phyloP scores from a whole-genome alignment of 2,797 vertebrate species.

The Coregonus suidteri region DNA sequence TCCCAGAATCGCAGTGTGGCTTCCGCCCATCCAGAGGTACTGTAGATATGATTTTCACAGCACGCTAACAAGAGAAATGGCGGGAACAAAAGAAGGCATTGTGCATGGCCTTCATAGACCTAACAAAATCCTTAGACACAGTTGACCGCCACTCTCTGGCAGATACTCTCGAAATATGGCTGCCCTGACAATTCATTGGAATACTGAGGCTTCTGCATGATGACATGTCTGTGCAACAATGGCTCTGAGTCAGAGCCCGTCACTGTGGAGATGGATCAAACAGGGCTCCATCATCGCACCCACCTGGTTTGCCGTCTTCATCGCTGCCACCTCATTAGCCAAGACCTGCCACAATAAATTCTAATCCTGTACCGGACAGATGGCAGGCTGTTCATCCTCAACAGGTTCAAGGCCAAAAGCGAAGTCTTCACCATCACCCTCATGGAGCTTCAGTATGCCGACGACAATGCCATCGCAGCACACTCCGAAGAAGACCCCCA shows the following conservation, averaged over 20 bases:
- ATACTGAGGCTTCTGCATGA: conserved; percentile 6
- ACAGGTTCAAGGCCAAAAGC: too few species aligned
- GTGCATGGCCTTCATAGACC: neutral
- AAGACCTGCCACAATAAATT: conserved; percentile 12
- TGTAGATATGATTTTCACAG: neutral
- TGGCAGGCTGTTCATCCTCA: neutral
- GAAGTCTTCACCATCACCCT: too few species aligned
- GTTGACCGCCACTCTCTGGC: too few species aligned
- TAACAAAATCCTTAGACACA: neutral
- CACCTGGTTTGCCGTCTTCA: conserved; percentile 2
- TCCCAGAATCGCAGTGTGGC: conserved; percentile 9
- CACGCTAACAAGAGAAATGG: neutral
- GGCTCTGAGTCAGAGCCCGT: neutral
- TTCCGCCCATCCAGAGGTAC: conserved; percentile 5
- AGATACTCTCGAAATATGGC: neutral
- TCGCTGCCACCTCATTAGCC: neutral
- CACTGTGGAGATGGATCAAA: neutral
- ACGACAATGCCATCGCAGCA: conserved; percentile 2
- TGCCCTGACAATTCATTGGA: too few species aligned
- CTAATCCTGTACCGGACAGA: conserved; percentile 7
- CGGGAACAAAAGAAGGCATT: neutral
- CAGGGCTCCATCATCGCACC: conserved; percentile 12
- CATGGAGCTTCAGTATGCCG: conserved; percentile 5
- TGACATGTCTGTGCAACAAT: neutral
- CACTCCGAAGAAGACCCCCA: conserved; percentile 3